These are phyloP conservation scores for Drosophila kuntzei DNA, from an alignment of 2,888 invertebrate species.

Conservation along the genomic window DNA sequence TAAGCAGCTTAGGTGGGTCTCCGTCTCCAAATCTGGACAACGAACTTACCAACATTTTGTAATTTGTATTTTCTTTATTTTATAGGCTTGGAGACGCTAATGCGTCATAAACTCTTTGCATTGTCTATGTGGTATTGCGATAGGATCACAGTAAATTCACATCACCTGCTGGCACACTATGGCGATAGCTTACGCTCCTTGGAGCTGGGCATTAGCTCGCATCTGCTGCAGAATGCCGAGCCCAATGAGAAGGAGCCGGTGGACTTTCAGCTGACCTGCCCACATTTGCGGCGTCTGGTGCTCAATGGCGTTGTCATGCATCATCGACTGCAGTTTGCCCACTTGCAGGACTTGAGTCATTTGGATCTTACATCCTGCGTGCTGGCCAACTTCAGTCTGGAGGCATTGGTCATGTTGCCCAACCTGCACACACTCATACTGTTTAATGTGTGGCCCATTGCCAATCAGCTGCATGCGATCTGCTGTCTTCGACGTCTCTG, in stretches of 20 bases:
- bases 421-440: slow-evolving; percentile 91
- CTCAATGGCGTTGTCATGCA: slow-evolving; percentile 85
- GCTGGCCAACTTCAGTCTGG: slow-evolving; percentile 84
- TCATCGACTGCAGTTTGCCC: slow-evolving; percentile 83
- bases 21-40: background rate
- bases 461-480: slow-evolving; percentile 88
- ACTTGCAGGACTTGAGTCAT: slow-evolving; percentile 82
- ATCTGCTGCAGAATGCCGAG: slow-evolving; percentile 87
- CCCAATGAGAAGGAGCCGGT: slow-evolving; percentile 87
- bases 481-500: slow-evolving; percentile 87
- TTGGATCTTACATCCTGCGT: slow-evolving; percentile 85
- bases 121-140: slow-evolving; percentile 92
- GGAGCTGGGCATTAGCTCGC: slow-evolving; percentile 89
- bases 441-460: slow-evolving; percentile 90
- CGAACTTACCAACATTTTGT: background rate
- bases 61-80: background rate
- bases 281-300: slow-evolving; percentile 84
- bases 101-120: slow-evolving; percentile 90
- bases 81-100: slow-evolving; percentile 87
- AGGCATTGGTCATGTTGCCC: slow-evolving; percentile 87
- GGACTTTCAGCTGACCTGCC: slow-evolving; percentile 87
- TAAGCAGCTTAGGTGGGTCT: slow-evolving; percentile 88
- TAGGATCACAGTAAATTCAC: slow-evolving; percentile 88
- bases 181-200: slow-evolving; percentile 90
- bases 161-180: slow-evolving; percentile 89